Base-by-base conservation (phyloP, 2,888 invertebrate species). In the Volucella inanis region DNA sequence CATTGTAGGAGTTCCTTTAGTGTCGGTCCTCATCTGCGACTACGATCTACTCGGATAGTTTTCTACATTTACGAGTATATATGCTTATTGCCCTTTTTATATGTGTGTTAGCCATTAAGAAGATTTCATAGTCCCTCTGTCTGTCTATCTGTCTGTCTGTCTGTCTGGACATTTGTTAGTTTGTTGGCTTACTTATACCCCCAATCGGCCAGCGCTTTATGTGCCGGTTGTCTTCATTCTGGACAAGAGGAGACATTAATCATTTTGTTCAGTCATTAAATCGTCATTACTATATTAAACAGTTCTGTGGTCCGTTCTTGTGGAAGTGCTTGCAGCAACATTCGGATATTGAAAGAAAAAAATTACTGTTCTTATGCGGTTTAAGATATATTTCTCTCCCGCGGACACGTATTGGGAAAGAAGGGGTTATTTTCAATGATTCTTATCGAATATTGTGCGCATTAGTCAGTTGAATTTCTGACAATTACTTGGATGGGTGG, bases 201-300 rank as follows among this genome's bases (percentile, higher is more conserved):
- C 65, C 67, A 31, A 31, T 4, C 31, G 31, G 31, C 31, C 31
- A 54, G 41, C 31, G 70, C 62, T 15, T 41, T 72, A 72, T 72
- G 76, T 70, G 77, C 81, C 67, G 67, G 71, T 77, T 81, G 76
- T 78, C 68, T 68, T 85, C 72, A 68, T 75, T 45, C 68, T 62
- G 65, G 54, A 61, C 76, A 70, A 76, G 76, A 31, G 31, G 31
- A 61, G 50, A 79, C 57, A 87, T 87, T 78, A 87, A 87, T 87
- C 87, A 87, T 87, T 77, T 72, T 80, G 80, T 84, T 67, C 84
- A 84, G 80, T 87, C 87, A 83, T 87, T 87, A 87, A 87, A 87
- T 84, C 78, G 80, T 74, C 87, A 87, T 87, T 87, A 87, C 76
- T 71, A 77, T 52, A 74, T 76, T 81, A 68, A 72, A 81, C 64